Conservation (phyloP, 2,113 vertebrate genomes). For the Rallus limicola region DNA sequence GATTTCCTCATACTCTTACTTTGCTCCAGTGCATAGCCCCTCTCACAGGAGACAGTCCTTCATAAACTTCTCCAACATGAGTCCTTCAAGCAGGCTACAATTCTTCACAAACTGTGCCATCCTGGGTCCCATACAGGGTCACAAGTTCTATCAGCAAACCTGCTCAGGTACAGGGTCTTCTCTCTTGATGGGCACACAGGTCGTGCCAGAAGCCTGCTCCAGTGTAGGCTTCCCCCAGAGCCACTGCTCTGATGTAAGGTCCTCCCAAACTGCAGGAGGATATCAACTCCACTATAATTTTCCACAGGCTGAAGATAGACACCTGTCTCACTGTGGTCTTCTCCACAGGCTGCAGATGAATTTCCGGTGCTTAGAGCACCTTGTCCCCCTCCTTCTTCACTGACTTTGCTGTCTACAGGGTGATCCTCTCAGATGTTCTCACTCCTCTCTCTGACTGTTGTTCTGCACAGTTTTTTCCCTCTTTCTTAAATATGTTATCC, state of each 20-base stretch:
- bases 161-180: not conserved
- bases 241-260: too few species aligned
- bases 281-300: too few species aligned
- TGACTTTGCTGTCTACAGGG: not conserved
- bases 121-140: not conserved
- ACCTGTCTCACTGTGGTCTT: too few species aligned
- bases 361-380: rapidly evolving
- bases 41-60: not conserved
- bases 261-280: not conserved
- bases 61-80: too few species aligned
- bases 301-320: too few species aligned
- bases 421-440: too few species aligned
- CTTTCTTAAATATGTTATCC: too few species aligned
- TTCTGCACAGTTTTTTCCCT: too few species aligned
- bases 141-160: not conserved
- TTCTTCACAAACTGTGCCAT: not conserved
- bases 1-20: not conserved
- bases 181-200: not conserved
- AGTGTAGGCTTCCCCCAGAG: too few species aligned
- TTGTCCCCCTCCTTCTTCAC: not conserved
- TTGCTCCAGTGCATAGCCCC: not conserved
- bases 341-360: not conserved
- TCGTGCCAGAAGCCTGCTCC: not conserved
- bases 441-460: too few species aligned
- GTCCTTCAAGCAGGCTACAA: not conserved